Percentiles rank a stretch among this genome's conserved stretches.
Evolutionary conservation across 1,140 invertebrate species (phyloP).

Genomic region (Dryas iulia): DNA sequence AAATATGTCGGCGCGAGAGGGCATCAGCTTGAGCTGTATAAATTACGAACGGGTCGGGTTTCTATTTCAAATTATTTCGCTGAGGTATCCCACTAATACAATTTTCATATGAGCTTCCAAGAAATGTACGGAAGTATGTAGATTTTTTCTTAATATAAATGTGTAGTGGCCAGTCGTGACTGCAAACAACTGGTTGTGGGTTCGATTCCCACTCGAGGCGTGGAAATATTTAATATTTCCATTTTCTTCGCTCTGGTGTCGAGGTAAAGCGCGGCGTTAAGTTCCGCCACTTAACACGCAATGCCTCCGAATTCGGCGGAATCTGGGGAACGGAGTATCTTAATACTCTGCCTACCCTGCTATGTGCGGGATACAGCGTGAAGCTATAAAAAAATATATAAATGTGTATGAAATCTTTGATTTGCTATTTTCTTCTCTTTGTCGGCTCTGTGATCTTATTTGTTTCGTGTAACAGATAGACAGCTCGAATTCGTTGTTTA

Average conservation of each 20-base stretch:
- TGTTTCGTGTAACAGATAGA: background rate
- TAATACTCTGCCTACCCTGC: too few relatives aligned
- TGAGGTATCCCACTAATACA: background rate
- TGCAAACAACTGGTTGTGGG: too few relatives aligned
- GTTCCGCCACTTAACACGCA: too few relatives aligned
- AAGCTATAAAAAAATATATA: too few relatives aligned
- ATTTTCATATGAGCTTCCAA: background rate
- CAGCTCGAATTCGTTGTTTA: background rate
- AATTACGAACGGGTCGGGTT: background rate
- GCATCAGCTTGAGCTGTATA: slow-evolving; percentile 18
- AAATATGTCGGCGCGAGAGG: slow-evolving; percentile 8
- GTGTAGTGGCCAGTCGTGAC: too few relatives aligned
- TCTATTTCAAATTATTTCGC: background rate
- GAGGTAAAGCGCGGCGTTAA: too few relatives aligned
- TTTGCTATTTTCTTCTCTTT: background rate
- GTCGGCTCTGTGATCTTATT: background rate
- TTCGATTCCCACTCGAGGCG: too few relatives aligned
- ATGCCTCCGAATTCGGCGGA: too few relatives aligned
- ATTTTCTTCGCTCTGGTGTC: too few relatives aligned
- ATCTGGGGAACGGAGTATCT: too few relatives aligned
- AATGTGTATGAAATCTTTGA: background rate
- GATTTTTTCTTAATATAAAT: background rate
- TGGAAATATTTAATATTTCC: too few relatives aligned
- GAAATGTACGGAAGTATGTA: background rate
- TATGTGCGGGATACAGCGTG: too few relatives aligned